A percentile compares a stretch with the other conserved stretches of the same genome.
These are phyloP conservation scores for Micrastur ruficollis DNA, from an alignment of 2,797 vertebrate species.

Conservation along the genomic window DNA sequence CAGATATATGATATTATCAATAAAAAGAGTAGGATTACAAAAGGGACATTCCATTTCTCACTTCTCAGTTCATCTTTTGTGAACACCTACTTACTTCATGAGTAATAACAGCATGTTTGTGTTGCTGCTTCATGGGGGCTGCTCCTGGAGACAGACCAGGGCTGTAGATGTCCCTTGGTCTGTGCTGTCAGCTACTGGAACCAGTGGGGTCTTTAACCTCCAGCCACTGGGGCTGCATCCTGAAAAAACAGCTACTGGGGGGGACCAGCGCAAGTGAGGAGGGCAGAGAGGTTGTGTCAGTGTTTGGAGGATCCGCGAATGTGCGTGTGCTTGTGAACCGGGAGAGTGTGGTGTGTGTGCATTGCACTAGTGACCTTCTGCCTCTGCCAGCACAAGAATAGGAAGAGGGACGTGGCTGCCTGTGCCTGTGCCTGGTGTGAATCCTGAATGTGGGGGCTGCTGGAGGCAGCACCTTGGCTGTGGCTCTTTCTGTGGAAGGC, in stretches of 20 bases:
- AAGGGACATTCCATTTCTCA: background rate
- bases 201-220: background rate
- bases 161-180: background rate
- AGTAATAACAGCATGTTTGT: background rate
- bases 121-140: background rate
- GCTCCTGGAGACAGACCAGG: background rate
- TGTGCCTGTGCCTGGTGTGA: too few species aligned
- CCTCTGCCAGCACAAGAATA: background rate
- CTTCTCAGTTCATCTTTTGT: background rate
- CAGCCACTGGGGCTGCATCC: background rate
- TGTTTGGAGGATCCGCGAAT: rapidly evolving
- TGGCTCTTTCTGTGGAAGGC: background rate
- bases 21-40: background rate
- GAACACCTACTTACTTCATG: background rate
- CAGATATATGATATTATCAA: background rate
- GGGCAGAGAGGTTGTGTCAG: rapidly evolving
- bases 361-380: background rate
- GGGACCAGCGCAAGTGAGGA: background rate
- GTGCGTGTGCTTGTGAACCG: rapidly evolving
- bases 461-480: background rate
- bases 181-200: background rate
- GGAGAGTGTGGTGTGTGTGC: too few species aligned
- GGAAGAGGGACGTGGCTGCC: too few species aligned
- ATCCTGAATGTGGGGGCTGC: background rate
- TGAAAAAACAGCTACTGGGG: background rate